A percentile compares a stretch with the other conserved stretches of the same genome.
These are phyloP conservation scores for Opisthograptis luteolata DNA, from an alignment of 2,888 invertebrate species.

Conservation along the genomic window DNA sequence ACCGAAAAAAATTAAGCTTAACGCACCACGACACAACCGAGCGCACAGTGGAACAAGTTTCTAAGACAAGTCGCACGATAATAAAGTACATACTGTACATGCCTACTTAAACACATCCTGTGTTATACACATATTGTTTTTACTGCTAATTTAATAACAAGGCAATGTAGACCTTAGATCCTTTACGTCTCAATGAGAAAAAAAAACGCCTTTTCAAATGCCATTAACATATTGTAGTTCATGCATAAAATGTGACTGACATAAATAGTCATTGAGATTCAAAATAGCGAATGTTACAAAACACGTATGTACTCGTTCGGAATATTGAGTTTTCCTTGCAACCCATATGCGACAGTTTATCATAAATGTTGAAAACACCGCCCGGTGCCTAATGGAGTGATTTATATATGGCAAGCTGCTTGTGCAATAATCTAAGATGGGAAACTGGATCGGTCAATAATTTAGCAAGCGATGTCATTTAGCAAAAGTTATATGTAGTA, in stretches of 20 bases:
- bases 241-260: slow-evolving; percentile 46
- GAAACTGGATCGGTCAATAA: slow-evolving; percentile 66
- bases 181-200: slow-evolving; percentile 11
- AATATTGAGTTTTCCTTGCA: slow-evolving; percentile 47
- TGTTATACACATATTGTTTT: slow-evolving; percentile 13
- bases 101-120: slow-evolving; percentile 16
- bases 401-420: slow-evolving; percentile 55
- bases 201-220: slow-evolving; percentile 34
- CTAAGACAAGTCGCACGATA: slow-evolving; percentile 60
- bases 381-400: slow-evolving; percentile 46
- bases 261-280: slow-evolving; percentile 58
- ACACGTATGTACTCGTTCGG: slow-evolving; percentile 45
- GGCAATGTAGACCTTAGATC: slow-evolving; percentile 14
- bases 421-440: slow-evolving; percentile 51
- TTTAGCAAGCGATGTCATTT: slow-evolving; percentile 67
- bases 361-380: slow-evolving; percentile 45
- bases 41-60: slow-evolving; percentile 42
- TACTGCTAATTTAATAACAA: slow-evolving; percentile 19
- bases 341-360: slow-evolving; percentile 42
- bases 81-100: too few relatives aligned
- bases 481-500: slow-evolving; percentile 62
- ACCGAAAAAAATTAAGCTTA: slow-evolving; percentile 51
- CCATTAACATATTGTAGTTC: slow-evolving; percentile 46
- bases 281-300: slow-evolving; percentile 50
- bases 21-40: slow-evolving; percentile 47